Base-by-base conservation (phyloP, 2,888 invertebrate species). In the Uropetala carovei region DNA sequence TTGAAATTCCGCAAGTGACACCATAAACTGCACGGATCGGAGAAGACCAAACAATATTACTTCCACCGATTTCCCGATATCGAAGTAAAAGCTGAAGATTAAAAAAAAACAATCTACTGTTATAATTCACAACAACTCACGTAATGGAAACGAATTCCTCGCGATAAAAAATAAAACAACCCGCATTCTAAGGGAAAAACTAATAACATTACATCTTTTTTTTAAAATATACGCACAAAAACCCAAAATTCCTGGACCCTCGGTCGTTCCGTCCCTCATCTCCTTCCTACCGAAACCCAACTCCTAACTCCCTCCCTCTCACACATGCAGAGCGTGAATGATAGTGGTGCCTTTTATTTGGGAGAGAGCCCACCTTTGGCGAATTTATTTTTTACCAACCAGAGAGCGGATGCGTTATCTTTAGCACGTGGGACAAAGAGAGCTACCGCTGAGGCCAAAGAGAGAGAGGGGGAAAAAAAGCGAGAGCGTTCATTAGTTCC, bases 401-500 rank as follows among this genome's bases (percentile, higher is more conserved):
- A n/a, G n/a, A n/a, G 83, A n/a, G 83, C 9, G 57, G 43, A 83
- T 83, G n/a, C n/a, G 83, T 83, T 83, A 83, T 83, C 83, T 83
- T 83, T 27, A 18, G 3, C 43, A 43, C 43, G 43, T 3, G 83
- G n/a, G 83, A 83, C 83, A 83, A 83, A 56, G 83, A 83, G 57
- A 83, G 57, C 56, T 83, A 57, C 56, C 57, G 83, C 83, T 43
- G 83, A n/a, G 83, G 83, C 83, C n/a, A n/a, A n/a, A n/a, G n/a
- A n/a, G n/a, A n/a, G n/a, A n/a, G n/a, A n/a, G n/a, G n/a, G 18
- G 16, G 57, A 83, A 83, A 83, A 27, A 83, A 56, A 83, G 83
- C 56, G 83, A 83, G 83, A 56, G 57, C 83, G 13, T 57, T 83
- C 83, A 83, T 83, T 83, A 83, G 56, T 83, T 83, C 83, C 56